A percentile compares a stretch with the other conserved stretches of the same genome.
Conservation (phyloP, 2,888 invertebrate genomes). For the Dermolepida albohirtum region DNA sequence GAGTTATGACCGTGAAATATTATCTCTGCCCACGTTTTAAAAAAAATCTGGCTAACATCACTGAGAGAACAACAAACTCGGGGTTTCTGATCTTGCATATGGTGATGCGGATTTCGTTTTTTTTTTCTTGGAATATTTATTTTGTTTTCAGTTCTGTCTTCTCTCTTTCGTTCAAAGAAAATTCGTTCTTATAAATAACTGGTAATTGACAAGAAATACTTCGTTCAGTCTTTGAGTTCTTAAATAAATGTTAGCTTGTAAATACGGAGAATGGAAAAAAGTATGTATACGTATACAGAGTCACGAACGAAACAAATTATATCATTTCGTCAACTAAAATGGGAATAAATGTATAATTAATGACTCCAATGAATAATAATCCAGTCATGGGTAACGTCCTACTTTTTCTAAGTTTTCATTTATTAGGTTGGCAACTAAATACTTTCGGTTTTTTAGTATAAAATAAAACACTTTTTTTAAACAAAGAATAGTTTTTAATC, state of each 20-base stretch:
- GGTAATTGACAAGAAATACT: neutral
- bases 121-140: constrained; percentile 4
- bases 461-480: no score
- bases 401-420: no score
- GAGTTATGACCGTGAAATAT: constrained; percentile 24
- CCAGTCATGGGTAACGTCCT: no score
- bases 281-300: no score
- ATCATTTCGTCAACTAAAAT: no score
- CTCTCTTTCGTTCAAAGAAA: constrained; percentile 2
- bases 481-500: no score
- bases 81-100: constrained; percentile 11
- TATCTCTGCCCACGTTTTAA: constrained; percentile 10
- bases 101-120: neutral
- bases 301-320: no score
- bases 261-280: neutral
- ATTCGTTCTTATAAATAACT: neutral
- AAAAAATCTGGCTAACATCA: constrained; percentile 8
- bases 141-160: constrained; percentile 10
- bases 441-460: no score
- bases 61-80: neutral
- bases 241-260: neutral
- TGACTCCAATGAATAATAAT: no score
- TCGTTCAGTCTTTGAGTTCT: neutral
- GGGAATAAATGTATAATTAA: no score
- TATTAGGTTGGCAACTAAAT: no score